Evolutionary conservation across 2,797 vertebrate species (phyloP), one percentile per base, ranked within the genome.

Genomic region (Pseudotriccus pelzelni): DNA sequence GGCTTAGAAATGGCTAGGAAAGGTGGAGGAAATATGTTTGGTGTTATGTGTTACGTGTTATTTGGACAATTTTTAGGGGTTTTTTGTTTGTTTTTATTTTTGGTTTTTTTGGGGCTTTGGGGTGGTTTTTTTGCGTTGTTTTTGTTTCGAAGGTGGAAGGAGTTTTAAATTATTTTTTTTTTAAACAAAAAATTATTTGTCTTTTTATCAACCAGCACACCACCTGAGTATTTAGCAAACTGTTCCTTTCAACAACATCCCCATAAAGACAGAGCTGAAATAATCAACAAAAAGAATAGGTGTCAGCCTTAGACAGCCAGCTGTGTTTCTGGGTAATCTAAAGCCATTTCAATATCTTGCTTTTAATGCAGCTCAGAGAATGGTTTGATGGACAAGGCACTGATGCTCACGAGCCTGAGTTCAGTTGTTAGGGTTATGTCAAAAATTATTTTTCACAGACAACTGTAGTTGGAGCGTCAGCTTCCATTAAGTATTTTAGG

Each of bases 311-410:
- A 89, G 91, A 89, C 52, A 84, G 79, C 70, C 3, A 10, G 62
- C 55, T 94, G 55, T 95, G 37, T 87, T 93, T 60, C 59, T 91
- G 68, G 64, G 84, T 94, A 89, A 89, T 92, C 68, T 87, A 95
- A 95, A 93, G 91, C 67, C 43, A 63, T 96, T 94, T 92, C 90
- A 95, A 92, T 84, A 90, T 79, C 85, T 89, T 79, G 62, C 56
- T 96, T 93, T 91, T 95, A 94, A 96, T 81, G 84, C 79, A 87
- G 28, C 70, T 66, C 66, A 66, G 81, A 83, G 75, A 62, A 86
- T 13, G 30, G 50, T 49, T 95, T 97, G 95, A 92, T 86, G 91
- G 91, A 95, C 93, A 94, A 84, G 93, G 91, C 74, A 70, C 36
- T 90, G 87, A 81, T 78, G 86, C 62, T 94, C 27, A 52, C 0